Evolutionary conservation across 2,797 vertebrate species (phyloP).

Genomic region (Hozukius guyotensis): DNA sequence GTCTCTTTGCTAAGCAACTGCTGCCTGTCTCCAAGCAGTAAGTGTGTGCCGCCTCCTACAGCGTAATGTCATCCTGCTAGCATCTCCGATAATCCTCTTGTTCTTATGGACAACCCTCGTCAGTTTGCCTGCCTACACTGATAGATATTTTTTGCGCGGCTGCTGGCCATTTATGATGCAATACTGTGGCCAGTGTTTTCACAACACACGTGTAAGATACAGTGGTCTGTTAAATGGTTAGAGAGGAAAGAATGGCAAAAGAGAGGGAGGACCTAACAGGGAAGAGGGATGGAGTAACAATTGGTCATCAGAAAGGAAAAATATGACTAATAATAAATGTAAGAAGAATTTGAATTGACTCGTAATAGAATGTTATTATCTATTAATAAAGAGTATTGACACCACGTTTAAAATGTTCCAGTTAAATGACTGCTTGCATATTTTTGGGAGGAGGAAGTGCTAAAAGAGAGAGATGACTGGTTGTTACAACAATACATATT

Average conservation of each 20-base stretch:
- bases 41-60: constrained; percentile 65
- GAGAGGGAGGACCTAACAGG: background rate
- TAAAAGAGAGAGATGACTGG: background rate
- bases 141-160: constrained; percentile 29
- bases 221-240: constrained; percentile 21
- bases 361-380: background rate
- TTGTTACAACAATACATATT: constrained; percentile 8
- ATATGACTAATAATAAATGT: background rate
- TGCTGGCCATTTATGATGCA: constrained; percentile 22
- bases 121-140: constrained; percentile 34
- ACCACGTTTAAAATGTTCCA: background rate
- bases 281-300: constrained; percentile 11
- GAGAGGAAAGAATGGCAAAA: constrained; percentile 6
- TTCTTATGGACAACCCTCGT: constrained; percentile 42
- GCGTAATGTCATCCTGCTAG: constrained; percentile 63
- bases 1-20: constrained; percentile 81
- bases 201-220: constrained; percentile 50
- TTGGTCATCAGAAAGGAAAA: constrained; percentile 10
- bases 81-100: constrained; percentile 61
- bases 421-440: background rate
- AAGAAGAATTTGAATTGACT: background rate
- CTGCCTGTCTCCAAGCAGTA: constrained; percentile 74
- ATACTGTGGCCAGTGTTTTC: constrained; percentile 19
- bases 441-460: background rate
- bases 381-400: background rate